A percentile compares a stretch with the other conserved stretches of the same genome.
phyloP scores from a whole-genome alignment of 2,113 vertebrate genomes.

The Apodemus sylvaticus region DNA sequence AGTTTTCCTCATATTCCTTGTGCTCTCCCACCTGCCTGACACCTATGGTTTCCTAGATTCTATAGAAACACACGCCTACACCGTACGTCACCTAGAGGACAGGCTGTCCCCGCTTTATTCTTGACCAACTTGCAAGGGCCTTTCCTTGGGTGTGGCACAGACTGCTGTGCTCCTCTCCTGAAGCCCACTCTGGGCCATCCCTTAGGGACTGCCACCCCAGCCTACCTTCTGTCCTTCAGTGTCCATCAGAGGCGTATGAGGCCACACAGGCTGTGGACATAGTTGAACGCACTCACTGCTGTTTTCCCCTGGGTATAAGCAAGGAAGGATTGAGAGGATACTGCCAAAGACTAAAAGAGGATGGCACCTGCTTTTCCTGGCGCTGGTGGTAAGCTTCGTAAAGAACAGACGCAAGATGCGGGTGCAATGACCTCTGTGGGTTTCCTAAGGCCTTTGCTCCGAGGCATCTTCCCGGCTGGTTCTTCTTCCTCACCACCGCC shows the following conservation, averaged over 20 bases:
- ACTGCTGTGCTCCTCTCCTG: neutral
- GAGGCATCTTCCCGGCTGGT: neutral
- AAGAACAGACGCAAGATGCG: neutral
- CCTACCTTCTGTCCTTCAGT: neutral
- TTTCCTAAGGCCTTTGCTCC: neutral
- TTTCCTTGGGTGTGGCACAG: neutral
- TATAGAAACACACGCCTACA: neutral
- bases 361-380: neutral
- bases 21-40: neutral
- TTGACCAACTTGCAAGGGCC: neutral
- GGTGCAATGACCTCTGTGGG: too few relatives aligned
- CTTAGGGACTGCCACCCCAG: neutral
- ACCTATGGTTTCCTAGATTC: neutral
- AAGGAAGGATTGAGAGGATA: neutral
- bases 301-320: neutral
- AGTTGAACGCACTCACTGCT: neutral
- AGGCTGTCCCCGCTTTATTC: neutral
- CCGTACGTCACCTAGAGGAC: neutral
- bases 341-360: neutral
- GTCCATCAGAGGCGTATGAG: neutral
- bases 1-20: neutral
- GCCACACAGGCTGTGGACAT: neutral
- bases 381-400: neutral
- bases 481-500: neutral
- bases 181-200: accelerated